Percentiles rank a stretch among this genome's conserved stretches.
phyloP scores from a whole-genome alignment of 2,888 invertebrate species.

The Agriotes lineatus region DNA sequence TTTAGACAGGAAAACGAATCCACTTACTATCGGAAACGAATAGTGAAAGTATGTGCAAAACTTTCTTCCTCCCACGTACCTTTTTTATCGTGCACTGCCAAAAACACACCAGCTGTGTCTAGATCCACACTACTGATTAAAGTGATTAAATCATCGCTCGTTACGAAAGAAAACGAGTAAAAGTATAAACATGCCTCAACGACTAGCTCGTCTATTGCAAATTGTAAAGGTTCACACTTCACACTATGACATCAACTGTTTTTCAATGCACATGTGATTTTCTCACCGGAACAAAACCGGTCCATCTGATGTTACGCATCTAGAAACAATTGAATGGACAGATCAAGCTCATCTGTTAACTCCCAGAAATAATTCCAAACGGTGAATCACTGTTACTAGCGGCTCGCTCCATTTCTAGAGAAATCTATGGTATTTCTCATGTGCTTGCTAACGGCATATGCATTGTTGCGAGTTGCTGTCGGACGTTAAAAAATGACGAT shows the following conservation, averaged over 20 bases:
- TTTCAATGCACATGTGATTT: not conserved
- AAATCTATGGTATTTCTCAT: not conserved
- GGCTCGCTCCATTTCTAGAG: not conserved
- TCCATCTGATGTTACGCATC: too few species aligned
- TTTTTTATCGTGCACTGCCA: too few species aligned
- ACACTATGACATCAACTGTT: not conserved
- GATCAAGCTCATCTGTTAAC: not conserved
- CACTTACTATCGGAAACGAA: too few species aligned
- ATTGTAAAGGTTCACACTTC: not conserved
- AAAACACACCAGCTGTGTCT: too few species aligned
- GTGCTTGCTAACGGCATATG: not conserved
- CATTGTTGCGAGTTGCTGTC: not conserved
- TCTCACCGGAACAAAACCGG: not conserved
- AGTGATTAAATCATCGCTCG: too few species aligned
- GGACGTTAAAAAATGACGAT: not conserved
- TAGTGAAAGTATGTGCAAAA: too few species aligned
- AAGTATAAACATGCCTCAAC: not conserved
- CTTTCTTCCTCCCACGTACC: too few species aligned
- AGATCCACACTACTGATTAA: too few species aligned
- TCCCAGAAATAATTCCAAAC: not conserved
- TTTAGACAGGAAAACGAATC: too few species aligned
- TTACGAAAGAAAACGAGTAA: not conserved
- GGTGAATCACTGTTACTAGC: constrained; percentile 5
- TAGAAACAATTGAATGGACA: too few species aligned
- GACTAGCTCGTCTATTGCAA: not conserved